Evolutionary conservation across 2,797 vertebrate species (phyloP).

Genomic region (Manis crassicaudata): DNA sequence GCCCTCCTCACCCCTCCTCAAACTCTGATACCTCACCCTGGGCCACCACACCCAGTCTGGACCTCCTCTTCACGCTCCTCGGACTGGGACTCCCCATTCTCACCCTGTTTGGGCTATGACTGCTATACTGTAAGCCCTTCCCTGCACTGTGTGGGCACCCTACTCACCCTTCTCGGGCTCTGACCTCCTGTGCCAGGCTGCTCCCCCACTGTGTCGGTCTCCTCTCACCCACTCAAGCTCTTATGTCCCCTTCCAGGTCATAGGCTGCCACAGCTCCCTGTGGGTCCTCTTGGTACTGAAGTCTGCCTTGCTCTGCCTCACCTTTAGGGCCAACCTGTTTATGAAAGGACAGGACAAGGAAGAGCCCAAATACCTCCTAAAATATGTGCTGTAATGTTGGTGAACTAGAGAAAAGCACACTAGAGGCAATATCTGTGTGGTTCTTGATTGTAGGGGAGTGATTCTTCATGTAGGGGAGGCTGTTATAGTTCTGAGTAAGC

Average conservation of each 20-base stretch:
- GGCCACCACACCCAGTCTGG: neutral
- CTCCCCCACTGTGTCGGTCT: neutral
- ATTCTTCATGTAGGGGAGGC: neutral
- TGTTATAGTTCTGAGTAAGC: neutral
- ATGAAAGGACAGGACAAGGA: neutral
- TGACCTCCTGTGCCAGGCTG: neutral
- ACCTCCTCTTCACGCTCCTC: neutral
- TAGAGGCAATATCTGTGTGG: neutral
- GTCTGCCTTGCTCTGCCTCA: neutral
- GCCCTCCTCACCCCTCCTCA: neutral
- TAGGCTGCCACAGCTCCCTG: no score
- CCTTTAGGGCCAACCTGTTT: neutral
- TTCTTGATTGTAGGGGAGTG: neutral
- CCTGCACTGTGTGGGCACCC: neutral
- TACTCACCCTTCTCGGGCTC: neutral
- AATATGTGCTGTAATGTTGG: neutral
- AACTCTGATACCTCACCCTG: neutral
- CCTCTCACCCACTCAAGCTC: neutral
- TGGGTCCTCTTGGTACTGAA: neutral
- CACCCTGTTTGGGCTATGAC: neutral
- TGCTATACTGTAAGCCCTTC: rapidly evolving
- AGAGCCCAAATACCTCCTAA: neutral
- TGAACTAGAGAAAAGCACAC: neutral
- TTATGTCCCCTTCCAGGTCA: neutral
- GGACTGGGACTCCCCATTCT: neutral